A percentile compares a stretch with the other conserved stretches of the same genome.
phyloP scores from a whole-genome alignment of 2,797 vertebrate genomes.

The Huso huso region DNA sequence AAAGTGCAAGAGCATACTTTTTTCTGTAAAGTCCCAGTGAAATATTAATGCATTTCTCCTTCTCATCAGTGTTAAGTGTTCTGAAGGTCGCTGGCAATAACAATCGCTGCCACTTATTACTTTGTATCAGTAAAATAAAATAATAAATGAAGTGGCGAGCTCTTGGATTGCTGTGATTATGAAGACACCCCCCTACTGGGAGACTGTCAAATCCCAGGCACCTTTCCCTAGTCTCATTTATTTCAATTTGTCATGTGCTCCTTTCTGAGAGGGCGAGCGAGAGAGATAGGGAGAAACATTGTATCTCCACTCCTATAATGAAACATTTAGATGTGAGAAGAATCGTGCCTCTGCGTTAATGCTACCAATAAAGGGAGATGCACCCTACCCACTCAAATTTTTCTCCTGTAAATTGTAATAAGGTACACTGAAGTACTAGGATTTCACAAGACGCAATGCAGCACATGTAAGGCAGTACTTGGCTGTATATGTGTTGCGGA shows the following conservation, averaged over 20 bases:
- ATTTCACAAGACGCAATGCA: background rate
- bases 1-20: background rate
- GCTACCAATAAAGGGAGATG: constrained; percentile 34
- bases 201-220: constrained; percentile 24
- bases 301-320: constrained; percentile 58
- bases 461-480: no score
- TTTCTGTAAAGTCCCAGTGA: constrained; percentile 2
- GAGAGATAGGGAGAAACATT: constrained; percentile 53
- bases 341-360: constrained; percentile 54
- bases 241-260: constrained; percentile 75
- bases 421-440: background rate
- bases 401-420: background rate
- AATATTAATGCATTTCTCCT: constrained; percentile 29
- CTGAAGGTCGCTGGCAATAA: constrained; percentile 48
- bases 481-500: no score
- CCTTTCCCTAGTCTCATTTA: constrained; percentile 62
- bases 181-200: constrained; percentile 23
- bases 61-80: constrained; percentile 34
- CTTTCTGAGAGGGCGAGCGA: constrained; percentile 45
- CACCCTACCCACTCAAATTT: constrained; percentile 45
- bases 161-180: constrained; percentile 19
- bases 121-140: constrained; percentile 22
- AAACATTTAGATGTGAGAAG: constrained; percentile 66
- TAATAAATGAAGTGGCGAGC: constrained; percentile 27
- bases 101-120: constrained; percentile 45